These are phyloP conservation scores for Cirrhinus molitorella DNA, from an alignment of 2,797 vertebrate species.

Conservation along the genomic window DNA sequence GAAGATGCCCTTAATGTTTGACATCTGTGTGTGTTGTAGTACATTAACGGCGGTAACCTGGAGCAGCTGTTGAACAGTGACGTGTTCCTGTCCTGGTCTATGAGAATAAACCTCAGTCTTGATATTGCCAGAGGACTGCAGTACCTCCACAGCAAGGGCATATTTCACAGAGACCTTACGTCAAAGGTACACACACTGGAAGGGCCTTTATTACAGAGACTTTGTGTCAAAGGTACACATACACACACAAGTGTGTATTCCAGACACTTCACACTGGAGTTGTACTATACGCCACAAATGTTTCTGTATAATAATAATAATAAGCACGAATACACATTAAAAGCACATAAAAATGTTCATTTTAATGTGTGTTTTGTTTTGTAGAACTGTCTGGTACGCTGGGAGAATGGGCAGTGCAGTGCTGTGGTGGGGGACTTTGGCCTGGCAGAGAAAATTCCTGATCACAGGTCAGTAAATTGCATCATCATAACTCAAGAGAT, in stretches of 20 bases:
- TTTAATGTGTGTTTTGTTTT: constrained; percentile 52
- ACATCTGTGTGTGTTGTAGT: constrained; percentile 74
- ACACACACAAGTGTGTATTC: not conserved
- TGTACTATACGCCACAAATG: not conserved
- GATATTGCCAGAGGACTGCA: constrained; percentile 88
- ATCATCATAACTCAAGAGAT: constrained; percentile 48
- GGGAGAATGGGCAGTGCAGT: constrained; percentile 83
- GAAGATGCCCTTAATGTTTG: not conserved
- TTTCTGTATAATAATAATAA: not conserved
- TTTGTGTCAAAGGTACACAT: not conserved
- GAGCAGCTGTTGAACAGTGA: constrained; percentile 94
- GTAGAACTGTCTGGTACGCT: constrained; percentile 94
- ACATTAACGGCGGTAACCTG: constrained; percentile 94
- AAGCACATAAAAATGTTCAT: not conserved
- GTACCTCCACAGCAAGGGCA: constrained; percentile 94
- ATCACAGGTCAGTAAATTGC: constrained; percentile 83
- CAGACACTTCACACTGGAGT: not conserved
- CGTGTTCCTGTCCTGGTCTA: constrained; percentile 84
- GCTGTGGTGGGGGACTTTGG: constrained; percentile 95
- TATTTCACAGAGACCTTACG: constrained; percentile 96
- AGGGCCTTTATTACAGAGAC: not conserved
- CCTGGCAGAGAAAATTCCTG: constrained; percentile 95
- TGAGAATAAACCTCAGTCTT: constrained; percentile 85
- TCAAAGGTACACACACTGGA: constrained; percentile 85
- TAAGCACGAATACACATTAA: not conserved